phyloP scores from a whole-genome alignment of 2,888 invertebrate genomes.

The Rhogogaster chlorosoma region DNA sequence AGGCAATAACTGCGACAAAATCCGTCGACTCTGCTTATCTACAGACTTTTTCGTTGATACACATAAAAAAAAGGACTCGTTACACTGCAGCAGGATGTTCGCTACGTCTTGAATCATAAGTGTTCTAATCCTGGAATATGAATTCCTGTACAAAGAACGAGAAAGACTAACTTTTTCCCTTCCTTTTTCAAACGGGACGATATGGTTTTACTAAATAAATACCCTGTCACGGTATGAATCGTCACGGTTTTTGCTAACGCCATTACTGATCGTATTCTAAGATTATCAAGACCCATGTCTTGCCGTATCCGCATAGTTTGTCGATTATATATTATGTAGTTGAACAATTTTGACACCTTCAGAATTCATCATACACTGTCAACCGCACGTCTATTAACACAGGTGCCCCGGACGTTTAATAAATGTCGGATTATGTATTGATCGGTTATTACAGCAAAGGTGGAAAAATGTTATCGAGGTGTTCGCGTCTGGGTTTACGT shows the following conservation, averaged over 20 bases:
- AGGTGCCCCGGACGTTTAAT: neutral
- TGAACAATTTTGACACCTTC: neutral
- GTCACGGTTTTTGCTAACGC: neutral
- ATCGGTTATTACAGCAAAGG: neutral
- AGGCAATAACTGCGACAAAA: neutral
- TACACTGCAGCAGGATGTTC: neutral
- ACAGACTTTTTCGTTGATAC: neutral
- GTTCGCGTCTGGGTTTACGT: neutral
- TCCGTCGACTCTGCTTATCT: neutral
- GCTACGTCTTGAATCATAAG: neutral
- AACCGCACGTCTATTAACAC: neutral
- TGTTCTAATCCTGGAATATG: neutral
- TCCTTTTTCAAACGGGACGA: neutral
- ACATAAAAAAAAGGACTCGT: neutral
- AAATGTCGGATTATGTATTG: neutral
- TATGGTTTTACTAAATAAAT: neutral
- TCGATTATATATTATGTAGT: neutral
- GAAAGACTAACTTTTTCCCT: neutral
- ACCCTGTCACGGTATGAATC: neutral
- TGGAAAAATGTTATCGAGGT: neutral
- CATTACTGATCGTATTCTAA: neutral
- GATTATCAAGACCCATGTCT: neutral
- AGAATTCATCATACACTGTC: slow-evolving; percentile 10
- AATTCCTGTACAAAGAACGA: neutral
- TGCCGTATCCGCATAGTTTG: neutral